Evolutionary conservation across 2,797 vertebrate genomes (phyloP), one percentile per base, ranked within the genome.

Genomic region (Leontocebus nigricollis): DNA sequence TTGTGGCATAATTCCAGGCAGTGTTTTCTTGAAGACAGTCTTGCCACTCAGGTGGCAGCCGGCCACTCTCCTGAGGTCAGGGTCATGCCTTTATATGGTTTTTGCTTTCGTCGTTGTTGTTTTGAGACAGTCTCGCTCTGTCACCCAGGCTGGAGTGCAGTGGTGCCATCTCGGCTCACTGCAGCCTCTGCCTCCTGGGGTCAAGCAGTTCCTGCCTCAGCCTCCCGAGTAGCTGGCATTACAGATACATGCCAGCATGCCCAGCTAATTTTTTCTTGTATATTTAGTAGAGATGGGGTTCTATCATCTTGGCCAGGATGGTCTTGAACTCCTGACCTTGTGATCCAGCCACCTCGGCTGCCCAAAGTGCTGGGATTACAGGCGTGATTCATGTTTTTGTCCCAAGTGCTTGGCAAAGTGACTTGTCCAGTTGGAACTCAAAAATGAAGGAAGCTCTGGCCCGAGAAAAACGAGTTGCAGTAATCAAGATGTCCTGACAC

Each of bases 391-490:
- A 8, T 44, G 76, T 81, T 76, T 94, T 70, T 30, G 75, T 27
- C 64, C 93, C 50, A 48, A 94, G 55, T 73, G 59, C 57, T 87
- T 81, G 59, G 73, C 92, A 75, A 30, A 55, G 77, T 57, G n/a
- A 85, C 30, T 19, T 75, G 67, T 67, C 48, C 48, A 39, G 41
- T 17, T 80, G 57, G 75, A 67, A 41, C 33, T 94, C 41, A 76
- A 15, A 48, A 72, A 92, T 44, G 84, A 95, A 86, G 93, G 77
- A 86, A 75, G 70, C 81, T 57, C 72, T 82, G 33, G 77, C n/a
- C 70, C n/a, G 30, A 76, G 75, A 75, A 90, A 93, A 95, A 46
- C 55, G 91, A 82, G 55, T 36, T 30, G 24, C 67, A 67, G 24
- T 30, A 48, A 57, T 81, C 81, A 75, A 77, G 90, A 76, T 82